Conservation (phyloP, 2,113 vertebrate genomes). For the Gnathonemus longibarbis region DNA sequence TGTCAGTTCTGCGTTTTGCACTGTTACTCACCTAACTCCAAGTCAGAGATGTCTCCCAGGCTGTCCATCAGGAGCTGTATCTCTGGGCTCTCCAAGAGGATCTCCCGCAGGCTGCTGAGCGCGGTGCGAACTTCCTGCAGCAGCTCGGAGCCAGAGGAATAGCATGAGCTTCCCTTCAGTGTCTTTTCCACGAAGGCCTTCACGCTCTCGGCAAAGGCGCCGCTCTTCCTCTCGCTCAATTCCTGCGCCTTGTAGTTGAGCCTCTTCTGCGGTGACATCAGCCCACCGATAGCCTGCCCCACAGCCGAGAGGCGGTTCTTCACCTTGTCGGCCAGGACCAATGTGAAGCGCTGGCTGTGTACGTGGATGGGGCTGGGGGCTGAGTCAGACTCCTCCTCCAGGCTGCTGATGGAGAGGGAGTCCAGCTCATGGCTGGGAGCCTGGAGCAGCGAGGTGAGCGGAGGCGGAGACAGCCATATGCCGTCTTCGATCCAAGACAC, state of each 20-base stretch:
- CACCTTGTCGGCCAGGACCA: conserved; percentile 59
- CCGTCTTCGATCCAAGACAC: conserved; percentile 76
- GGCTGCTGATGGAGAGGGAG: conserved; percentile 62
- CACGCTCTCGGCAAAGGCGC: conserved; percentile 56
- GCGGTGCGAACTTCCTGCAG: conserved; percentile 73
- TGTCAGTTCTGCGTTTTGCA: background rate
- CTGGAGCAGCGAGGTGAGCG: conserved; percentile 33
- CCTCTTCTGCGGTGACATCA: conserved; percentile 56
- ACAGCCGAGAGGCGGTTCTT: conserved; percentile 65
- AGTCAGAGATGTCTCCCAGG: conserved; percentile 48
- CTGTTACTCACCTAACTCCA: conserved; percentile 54
- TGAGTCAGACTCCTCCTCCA: conserved; percentile 64
- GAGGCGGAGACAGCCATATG: conserved; percentile 50
- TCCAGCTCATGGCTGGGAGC: conserved; percentile 50
- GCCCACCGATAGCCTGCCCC: conserved; percentile 59
- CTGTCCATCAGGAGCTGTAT: conserved; percentile 59
- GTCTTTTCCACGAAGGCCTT: conserved; percentile 48
- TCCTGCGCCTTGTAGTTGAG: conserved; percentile 61
- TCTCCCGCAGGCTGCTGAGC: conserved; percentile 64
- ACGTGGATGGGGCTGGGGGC: conserved; percentile 19
- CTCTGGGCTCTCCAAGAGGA: conserved; percentile 58
- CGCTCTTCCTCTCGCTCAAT: conserved; percentile 57
- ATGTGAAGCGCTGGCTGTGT: conserved; percentile 27
- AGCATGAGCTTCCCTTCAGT: conserved; percentile 29
- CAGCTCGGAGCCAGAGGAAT: conserved; percentile 53